Evolutionary conservation across 2,888 invertebrate genomes (phyloP), one percentile per base, ranked within the genome.

Genomic region (Ennomos quercinarius): DNA sequence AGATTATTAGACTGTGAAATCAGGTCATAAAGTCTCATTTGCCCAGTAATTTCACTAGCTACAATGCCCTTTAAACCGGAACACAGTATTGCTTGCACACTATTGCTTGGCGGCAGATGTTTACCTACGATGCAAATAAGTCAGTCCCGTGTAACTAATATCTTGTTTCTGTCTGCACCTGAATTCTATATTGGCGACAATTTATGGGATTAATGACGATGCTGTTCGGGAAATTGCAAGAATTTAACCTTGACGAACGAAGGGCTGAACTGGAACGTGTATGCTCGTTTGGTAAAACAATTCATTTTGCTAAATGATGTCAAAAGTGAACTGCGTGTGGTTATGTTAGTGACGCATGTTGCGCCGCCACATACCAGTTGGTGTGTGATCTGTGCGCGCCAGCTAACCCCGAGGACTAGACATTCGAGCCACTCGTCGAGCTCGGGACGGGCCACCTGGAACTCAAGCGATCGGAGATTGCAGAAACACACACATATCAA

Each of bases 401-500:
- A 1, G 10, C 13, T 43, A 1, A 43, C 8, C 43, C 43, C 1
- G 43, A 27, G 9, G 5, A 1, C 17, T 34, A 43, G 34, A 2
- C 2, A 3, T 43, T 43, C 27, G 27, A 43, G 8, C 3, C 1
- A 8, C 34, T 43, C 1, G 43, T 43, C 9, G 8, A 9, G 4
- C n/a, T 43, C 1, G 43, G 27, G 2, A 51, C 46, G 9, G 56
- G 51, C 1, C 68, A 69, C 13, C 37, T 71, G n/a, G 64, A 69
- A 40, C 71, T 66, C 4, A 40, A 63, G 12, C 37, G 66, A 2
- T 70, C 67, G 0, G 68, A 68, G 12, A 67, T 70, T 3, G 67
- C 68, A 1, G 67, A 70, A 36, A 12, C 70, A 27, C 68, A 70
- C 38, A 38, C 63, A n/a, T 70, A 68, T 50, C 49, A 70, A 72